Evolutionary conservation across 2,797 vertebrate species (phyloP), one percentile per base, ranked within the genome.

Genomic region (Peromyscus eremicus): DNA sequence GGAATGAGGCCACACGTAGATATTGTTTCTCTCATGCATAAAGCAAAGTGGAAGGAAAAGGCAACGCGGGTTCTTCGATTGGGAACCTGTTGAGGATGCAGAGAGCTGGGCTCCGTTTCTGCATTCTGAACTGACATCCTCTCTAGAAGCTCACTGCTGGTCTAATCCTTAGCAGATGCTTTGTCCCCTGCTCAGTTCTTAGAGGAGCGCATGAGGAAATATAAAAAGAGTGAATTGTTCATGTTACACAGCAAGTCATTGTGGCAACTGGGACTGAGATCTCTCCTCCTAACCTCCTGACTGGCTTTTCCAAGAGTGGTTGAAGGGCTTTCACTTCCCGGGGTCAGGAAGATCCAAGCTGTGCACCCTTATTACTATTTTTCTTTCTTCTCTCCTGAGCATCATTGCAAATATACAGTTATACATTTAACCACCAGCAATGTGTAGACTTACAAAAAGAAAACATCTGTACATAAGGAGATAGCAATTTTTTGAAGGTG

Each of bases 241-340:
- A 2, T 75, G 76, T 3, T 5, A 34, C 10, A 1, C 10, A 57
- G 2, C 11, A n/a, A 21, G n/a, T 27, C 1, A 34, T 13, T 0
- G 40, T 60, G 46, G 64, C 12, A 23, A 14, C 25, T 37, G 32
- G 87, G 73, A 29, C 2, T 19, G 66, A 14, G 40, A 6, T 10
- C 7, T 34, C 2, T 43, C 12, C 27, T 70, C 17, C 49, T 52
- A 71, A 6, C 16, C 40, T 46, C 57, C 21, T 25, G 57, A 52
- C 12, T 14, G 66, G 60, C 49, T 52, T 68, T 46, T 2, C 4
- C 2, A 62, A 66, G 7, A 14, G 5, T 68, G 27, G 25, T 80
- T 40, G 37, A 27, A 34, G 49, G 32, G 27, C 19, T 43, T 13
- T 46, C 46, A 16, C 14, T 52, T 62, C 32, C 60, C 4, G 0